These are phyloP conservation scores for Gobionotothen gibberifrons DNA, from an alignment of 2,797 vertebrate species.

Conservation along the genomic window DNA sequence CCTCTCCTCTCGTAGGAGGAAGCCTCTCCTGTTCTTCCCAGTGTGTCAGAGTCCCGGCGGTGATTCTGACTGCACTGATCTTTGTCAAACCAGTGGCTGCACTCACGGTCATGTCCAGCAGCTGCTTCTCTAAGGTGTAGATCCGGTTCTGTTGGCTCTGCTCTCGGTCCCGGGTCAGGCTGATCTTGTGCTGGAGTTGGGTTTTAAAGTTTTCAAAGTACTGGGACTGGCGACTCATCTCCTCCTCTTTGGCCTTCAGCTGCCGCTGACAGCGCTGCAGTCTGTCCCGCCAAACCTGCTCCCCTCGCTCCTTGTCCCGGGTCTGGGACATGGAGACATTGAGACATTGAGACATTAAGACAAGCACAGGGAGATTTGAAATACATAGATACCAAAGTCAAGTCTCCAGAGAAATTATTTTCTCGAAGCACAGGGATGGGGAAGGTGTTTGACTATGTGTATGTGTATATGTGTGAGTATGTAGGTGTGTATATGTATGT, in stretches of 20 bases:
- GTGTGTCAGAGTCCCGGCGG: constrained; percentile 50
- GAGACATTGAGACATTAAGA: not conserved
- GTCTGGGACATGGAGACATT: constrained; percentile 64
- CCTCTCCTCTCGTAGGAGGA: constrained; percentile 60
- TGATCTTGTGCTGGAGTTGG: constrained; percentile 84
- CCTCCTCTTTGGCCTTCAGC: constrained; percentile 86
- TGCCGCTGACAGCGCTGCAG: constrained; percentile 83
- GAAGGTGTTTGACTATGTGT: no score
- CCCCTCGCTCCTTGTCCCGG: constrained; percentile 78
- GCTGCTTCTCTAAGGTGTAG: constrained; percentile 82
- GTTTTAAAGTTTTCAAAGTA: constrained; percentile 88
- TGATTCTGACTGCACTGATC: constrained; percentile 60
- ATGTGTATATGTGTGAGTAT: no score
- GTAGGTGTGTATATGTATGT: no score
- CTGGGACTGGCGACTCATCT: constrained; percentile 83
- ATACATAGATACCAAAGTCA: not conserved
- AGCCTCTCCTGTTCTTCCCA: constrained; percentile 63
- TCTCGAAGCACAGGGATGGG: no score
- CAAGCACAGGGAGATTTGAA: not conserved
- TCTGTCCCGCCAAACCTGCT: constrained; percentile 80
- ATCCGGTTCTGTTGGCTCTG: constrained; percentile 79
- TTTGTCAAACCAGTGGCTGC: constrained; percentile 59
- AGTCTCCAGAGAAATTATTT: not conserved
- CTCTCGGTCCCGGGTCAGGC: constrained; percentile 79
- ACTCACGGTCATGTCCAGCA: constrained; percentile 79